phyloP scores from a whole-genome alignment of 1,140 invertebrate genomes.

The Heliconius hermathena region DNA sequence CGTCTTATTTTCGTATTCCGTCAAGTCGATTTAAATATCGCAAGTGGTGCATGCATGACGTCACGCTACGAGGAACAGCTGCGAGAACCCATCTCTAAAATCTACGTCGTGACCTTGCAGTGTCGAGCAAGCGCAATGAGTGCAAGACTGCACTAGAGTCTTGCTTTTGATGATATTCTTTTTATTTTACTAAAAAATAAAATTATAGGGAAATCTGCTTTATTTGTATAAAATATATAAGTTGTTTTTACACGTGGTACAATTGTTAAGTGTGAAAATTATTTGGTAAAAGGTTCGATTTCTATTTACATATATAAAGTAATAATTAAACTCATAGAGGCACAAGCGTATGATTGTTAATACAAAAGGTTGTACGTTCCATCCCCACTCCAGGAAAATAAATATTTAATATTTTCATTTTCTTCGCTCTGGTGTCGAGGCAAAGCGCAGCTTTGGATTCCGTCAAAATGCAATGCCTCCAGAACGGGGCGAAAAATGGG shows the following conservation, averaged over 20 bases:
- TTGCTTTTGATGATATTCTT: slow-evolving; percentile 20
- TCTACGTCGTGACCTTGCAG: slow-evolving; percentile 22
- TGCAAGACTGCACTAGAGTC: slow-evolving; percentile 28
- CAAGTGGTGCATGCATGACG: slow-evolving; percentile 17
- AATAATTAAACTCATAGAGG: too few relatives aligned
- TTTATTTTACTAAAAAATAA: slow-evolving; percentile 14
- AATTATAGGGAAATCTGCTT: neutral
- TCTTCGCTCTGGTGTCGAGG: too few relatives aligned
- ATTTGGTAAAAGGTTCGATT: too few relatives aligned
- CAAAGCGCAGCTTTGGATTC: too few relatives aligned
- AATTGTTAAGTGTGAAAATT: too few relatives aligned
- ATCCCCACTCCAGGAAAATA: too few relatives aligned
- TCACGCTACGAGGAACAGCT: slow-evolving; percentile 18
- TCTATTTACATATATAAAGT: too few relatives aligned
- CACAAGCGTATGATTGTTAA: too few relatives aligned
- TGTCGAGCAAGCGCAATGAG: slow-evolving; percentile 29
- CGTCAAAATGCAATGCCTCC: too few relatives aligned
- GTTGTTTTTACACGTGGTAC: neutral
- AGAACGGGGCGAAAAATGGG: too few relatives aligned
- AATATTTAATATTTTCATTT: too few relatives aligned
- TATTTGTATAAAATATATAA: neutral
- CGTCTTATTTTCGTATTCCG: neutral
- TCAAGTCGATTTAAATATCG: neutral
- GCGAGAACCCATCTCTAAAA: slow-evolving; percentile 15
- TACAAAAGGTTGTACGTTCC: too few relatives aligned